Conservation (phyloP, 2,797 vertebrate genomes). For the Coendou prehensilis region DNA sequence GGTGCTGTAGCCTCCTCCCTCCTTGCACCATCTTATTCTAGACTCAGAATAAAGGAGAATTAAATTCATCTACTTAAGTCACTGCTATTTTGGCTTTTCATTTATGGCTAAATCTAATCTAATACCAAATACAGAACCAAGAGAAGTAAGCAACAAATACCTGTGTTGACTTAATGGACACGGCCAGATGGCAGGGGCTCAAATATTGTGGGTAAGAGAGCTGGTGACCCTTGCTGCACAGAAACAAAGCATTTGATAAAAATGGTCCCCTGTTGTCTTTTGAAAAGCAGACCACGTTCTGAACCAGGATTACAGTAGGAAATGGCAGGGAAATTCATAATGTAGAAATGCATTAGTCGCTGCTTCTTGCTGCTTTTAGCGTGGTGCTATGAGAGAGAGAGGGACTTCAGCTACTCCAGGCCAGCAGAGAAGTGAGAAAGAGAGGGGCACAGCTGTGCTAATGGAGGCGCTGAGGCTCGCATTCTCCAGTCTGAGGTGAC, state of each 20-base stretch:
- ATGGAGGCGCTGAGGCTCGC: not conserved
- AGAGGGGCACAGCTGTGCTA: not conserved
- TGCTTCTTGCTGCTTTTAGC: not conserved
- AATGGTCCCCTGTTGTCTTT: not conserved
- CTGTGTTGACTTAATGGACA: not conserved
- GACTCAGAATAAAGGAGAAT: not conserved
- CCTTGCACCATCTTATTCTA: not conserved
- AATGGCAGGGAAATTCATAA: not conserved
- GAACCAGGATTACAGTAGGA: not conserved
- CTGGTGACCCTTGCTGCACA: not conserved
- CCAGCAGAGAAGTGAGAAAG: accelerated
- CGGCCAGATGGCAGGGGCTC: not conserved
- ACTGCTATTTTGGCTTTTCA: not conserved
- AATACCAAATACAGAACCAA: not conserved
- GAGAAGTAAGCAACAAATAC: not conserved
- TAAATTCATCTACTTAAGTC: not conserved
- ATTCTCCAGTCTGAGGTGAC: not conserved
- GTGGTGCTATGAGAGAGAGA: not conserved
- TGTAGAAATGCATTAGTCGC: not conserved
- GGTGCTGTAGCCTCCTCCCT: accelerated
- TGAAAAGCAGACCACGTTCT: not conserved
- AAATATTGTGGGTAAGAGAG: not conserved
- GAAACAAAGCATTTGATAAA: not conserved
- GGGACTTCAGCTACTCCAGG: not conserved
- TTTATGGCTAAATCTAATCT: not conserved